Percentiles rank a stretch among this genome's conserved stretches.
Conservation (phyloP, 2,888 invertebrate genomes). For the Iphiclides podalirius region DNA sequence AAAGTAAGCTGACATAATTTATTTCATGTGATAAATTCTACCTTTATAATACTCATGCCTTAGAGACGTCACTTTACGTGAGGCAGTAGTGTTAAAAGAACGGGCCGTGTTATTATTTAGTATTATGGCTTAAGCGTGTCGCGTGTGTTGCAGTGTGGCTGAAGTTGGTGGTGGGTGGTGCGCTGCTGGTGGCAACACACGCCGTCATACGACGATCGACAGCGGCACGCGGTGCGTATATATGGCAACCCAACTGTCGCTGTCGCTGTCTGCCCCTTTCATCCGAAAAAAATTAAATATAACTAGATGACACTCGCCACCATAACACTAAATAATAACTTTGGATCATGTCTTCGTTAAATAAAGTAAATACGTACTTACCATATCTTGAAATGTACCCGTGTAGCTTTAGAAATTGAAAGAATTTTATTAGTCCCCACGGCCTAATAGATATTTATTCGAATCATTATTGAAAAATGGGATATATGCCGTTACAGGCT, state of each 20-base stretch:
- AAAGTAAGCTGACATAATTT: too few relatives aligned
- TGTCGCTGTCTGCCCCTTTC: not conserved
- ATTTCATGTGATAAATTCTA: too few relatives aligned
- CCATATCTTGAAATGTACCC: too few relatives aligned
- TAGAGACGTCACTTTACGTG: too few relatives aligned
- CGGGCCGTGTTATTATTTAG: constrained; percentile 16
- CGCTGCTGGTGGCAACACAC: constrained; percentile 91
- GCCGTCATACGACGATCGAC: constrained; percentile 87
- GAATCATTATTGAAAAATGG: too few relatives aligned
- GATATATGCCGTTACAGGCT: too few relatives aligned
- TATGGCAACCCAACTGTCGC: constrained; percentile 12
- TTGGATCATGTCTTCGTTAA: constrained; percentile 3
- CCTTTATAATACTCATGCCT: too few relatives aligned
- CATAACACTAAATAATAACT: constrained; percentile 17
- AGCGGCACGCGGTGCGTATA: constrained; percentile 85
- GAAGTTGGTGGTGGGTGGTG: constrained; percentile 91
- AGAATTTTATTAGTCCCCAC: too few relatives aligned
- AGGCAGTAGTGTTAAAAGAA: too few relatives aligned
- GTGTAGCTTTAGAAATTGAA: too few relatives aligned
- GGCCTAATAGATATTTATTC: too few relatives aligned
- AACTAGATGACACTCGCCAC: constrained; percentile 11
- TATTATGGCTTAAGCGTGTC: constrained; percentile 38
- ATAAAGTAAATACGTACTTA: too few relatives aligned
- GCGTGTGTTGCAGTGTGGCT: constrained; percentile 90
- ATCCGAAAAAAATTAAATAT: constrained; percentile 13